Evolutionary conservation across 2,113 vertebrate species (phyloP).

Genomic region (Rhineura floridana): DNA sequence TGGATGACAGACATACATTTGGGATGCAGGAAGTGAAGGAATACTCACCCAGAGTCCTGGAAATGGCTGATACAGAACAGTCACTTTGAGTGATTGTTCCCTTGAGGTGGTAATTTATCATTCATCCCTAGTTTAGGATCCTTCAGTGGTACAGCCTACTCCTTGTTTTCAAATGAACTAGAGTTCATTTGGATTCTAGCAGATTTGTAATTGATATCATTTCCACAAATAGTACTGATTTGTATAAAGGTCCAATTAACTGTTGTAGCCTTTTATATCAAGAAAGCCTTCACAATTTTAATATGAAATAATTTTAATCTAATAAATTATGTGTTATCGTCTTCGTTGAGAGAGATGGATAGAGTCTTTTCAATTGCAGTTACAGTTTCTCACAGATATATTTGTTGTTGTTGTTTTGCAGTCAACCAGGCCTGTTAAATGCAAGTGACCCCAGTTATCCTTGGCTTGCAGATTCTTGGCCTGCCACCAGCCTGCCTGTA

Average conservation of each 20-base stretch:
- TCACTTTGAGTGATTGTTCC: conserved; percentile 86
- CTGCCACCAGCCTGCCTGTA: conserved; percentile 93
- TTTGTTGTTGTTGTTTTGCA: conserved; percentile 62
- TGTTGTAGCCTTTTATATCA: conserved; percentile 62
- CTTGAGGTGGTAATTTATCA: conserved; percentile 85
- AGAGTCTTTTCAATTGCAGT: background rate
- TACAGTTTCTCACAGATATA: conserved; percentile 8
- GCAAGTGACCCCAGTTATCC: conserved; percentile 92
- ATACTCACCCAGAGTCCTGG: conserved; percentile 82
- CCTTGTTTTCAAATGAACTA: conserved; percentile 58
- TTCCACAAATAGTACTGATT: conserved; percentile 62
- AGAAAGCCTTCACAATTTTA: conserved; percentile 61
- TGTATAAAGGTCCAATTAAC: conserved; percentile 66
- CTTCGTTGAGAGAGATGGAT: conserved; percentile 8
- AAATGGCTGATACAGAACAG: conserved; percentile 82
- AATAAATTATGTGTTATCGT: conserved; percentile 43
- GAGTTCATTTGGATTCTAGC: conserved; percentile 75
- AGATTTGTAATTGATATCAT: conserved; percentile 49
- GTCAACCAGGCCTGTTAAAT: conserved; percentile 93
- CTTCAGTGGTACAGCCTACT: conserved; percentile 34
- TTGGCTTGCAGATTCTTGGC: conserved; percentile 99
- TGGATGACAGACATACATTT: conserved; percentile 70
- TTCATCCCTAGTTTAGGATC: conserved; percentile 75
- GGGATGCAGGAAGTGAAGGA: conserved; percentile 67
- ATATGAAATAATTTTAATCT: conserved; percentile 65